Conservation (phyloP, 2,888 invertebrate species). For the Octodonta nipae region DNA sequence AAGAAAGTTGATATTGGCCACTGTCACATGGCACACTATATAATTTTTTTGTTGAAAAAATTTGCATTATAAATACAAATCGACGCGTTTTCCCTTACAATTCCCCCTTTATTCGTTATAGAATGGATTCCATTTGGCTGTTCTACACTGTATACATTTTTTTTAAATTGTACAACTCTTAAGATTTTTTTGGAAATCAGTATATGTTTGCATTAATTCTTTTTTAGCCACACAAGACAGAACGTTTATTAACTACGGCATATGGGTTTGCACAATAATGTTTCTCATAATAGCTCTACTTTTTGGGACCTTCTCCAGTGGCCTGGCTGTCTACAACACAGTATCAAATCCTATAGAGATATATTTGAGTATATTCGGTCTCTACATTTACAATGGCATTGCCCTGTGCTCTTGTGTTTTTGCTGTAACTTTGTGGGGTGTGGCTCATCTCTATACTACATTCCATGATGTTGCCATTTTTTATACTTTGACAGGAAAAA, state of each 20-base stretch:
- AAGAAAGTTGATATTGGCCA: too few relatives aligned
- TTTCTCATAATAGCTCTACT: conserved; percentile 39
- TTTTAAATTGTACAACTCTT: too few relatives aligned
- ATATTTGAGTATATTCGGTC: conserved; percentile 43
- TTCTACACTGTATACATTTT: too few relatives aligned
- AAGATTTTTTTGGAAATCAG: too few relatives aligned
- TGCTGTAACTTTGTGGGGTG: conserved; percentile 33
- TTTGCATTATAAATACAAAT: too few relatives aligned
- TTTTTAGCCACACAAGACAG: background rate
- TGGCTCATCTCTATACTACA: conserved; percentile 27
- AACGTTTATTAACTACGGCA: conserved; percentile 32
- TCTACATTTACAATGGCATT: conserved; percentile 47
- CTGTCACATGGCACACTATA: too few relatives aligned
- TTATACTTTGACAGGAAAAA: conserved; percentile 28
- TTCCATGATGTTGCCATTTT: conserved; percentile 31
- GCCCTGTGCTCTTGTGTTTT: conserved; percentile 30
- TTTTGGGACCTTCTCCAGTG: conserved; percentile 36
- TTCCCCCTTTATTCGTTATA: too few relatives aligned
- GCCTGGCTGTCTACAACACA: conserved; percentile 45
- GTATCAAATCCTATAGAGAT: conserved; percentile 46
- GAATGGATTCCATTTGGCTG: too few relatives aligned
- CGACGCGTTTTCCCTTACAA: too few relatives aligned
- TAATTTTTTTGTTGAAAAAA: too few relatives aligned
- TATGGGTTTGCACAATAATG: conserved; percentile 44
- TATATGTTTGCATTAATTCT: background rate